A percentile compares a stretch with the other conserved stretches of the same genome.
These are phyloP conservation scores for Nestor notabilis DNA, from an alignment of 2,113 vertebrate species.

Conservation along the genomic window DNA sequence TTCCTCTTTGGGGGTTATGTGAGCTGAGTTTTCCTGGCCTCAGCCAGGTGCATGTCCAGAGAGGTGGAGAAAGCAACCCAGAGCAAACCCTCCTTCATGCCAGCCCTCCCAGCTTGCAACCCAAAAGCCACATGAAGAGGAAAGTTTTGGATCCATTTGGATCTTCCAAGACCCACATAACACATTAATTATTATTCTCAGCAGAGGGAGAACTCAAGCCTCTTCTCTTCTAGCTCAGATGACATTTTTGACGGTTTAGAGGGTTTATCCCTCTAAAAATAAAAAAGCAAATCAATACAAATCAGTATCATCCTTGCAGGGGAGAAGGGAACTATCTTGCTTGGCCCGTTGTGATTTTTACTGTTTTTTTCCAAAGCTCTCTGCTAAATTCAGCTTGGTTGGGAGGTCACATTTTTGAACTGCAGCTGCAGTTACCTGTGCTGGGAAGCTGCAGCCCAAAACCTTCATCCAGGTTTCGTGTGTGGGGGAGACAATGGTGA, in stretches of 20 bases:
- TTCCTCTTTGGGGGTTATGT: neutral
- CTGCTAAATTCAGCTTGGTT: neutral
- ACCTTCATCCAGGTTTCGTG: neutral
- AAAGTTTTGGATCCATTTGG: neutral
- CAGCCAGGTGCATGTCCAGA: neutral
- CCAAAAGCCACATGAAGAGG: neutral
- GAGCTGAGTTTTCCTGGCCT: neutral
- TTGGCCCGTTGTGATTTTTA: neutral
- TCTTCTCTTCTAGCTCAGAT: neutral
- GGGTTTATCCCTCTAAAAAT: neutral
- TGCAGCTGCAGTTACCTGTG: neutral
- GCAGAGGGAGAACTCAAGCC: neutral
- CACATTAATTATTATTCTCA: neutral
- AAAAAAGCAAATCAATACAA: neutral
- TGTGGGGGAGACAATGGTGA: neutral
- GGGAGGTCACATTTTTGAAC: neutral
- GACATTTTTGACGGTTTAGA: neutral
- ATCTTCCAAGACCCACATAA: neutral
- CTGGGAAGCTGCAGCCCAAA: neutral
- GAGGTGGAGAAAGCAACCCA: neutral
- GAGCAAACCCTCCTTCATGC: neutral
- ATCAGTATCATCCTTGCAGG: neutral
- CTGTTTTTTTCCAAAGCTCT: neutral
- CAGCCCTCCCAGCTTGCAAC: neutral
- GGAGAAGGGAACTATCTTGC: too few relatives aligned